phyloP scores from a whole-genome alignment of 2,888 invertebrate genomes.

The Plebejus melissa region DNA sequence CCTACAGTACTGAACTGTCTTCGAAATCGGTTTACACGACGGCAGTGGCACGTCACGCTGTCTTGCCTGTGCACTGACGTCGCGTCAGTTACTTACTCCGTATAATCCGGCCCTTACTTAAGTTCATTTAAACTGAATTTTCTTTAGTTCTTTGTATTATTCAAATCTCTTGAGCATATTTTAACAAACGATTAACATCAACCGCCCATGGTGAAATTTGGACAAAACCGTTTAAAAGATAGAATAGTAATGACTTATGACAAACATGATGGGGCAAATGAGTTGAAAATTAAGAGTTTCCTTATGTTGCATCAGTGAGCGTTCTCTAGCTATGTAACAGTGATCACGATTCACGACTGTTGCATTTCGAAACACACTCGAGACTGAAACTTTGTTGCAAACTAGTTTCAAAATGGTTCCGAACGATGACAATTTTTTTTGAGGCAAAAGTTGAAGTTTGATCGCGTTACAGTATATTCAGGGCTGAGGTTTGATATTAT shows the following conservation, averaged over 20 bases:
- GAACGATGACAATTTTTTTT: not conserved
- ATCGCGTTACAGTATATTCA: not conserved
- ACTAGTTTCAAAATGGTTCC: not conserved
- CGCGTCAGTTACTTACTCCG: too few relatives aligned
- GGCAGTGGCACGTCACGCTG: too few relatives aligned
- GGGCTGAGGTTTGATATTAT: too few relatives aligned
- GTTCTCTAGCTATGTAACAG: slow-evolving; percentile 21
- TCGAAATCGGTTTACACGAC: too few relatives aligned
- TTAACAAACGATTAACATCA: not conserved
- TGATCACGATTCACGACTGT: slow-evolving; percentile 25
- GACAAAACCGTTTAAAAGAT: not conserved
- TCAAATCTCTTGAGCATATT: too few relatives aligned
- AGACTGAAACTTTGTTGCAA: slow-evolving; percentile 16
- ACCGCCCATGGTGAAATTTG: not conserved
- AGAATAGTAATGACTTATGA: not conserved
- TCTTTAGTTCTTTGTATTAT: too few relatives aligned
- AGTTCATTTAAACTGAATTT: too few relatives aligned
- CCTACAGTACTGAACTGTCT: too few relatives aligned
- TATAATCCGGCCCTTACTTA: too few relatives aligned
- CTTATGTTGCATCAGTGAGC: slow-evolving; percentile 26
- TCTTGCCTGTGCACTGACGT: too few relatives aligned
- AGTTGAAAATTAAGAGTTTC: slow-evolving; percentile 20
- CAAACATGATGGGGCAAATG: slow-evolving; percentile 4
- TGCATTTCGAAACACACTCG: slow-evolving; percentile 16
- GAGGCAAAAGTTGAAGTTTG: not conserved